Evolutionary conservation across 2,797 vertebrate species (phyloP), one percentile per base, ranked within the genome.

Genomic region (Semaprochilodus insignis): DNA sequence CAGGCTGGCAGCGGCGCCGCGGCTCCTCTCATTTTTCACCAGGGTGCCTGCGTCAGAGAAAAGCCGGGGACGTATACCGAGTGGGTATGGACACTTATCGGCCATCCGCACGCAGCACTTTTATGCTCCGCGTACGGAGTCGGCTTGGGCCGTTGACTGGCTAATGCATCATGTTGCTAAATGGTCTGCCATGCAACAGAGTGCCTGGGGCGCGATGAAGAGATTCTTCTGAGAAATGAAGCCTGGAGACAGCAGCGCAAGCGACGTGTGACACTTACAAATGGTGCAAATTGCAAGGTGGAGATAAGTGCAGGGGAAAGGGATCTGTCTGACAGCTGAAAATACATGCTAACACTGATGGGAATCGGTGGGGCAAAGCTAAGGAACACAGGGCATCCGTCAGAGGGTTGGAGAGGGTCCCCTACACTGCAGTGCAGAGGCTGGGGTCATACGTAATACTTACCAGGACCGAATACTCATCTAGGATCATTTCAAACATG

Each of bases 191-290:
- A 52, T 78, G 69, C 72, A 77, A 67, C 36, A 73, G 74, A 57
- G 23, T 71, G 78, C 69, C 76, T 81, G 80, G 23, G 80, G 62
- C 73, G 62, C 78, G 81, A 82, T 85, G 77, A 73, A 85, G 73
- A 80, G 81, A 82, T 78, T 81, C 73, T 55, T 87, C 63, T 74
- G 81, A 78, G 55, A 81, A 83, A 83, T 84, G 62, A 81, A 75
- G 66, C 52, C 15, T 59, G 60, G 71, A 83, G 71, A 71, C 78
- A 71, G 82, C 73, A 62, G 77, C 51, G 36, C 31, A 72, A 76
- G 74, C 51, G 55, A 78, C 34, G 73, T 31, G 55, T 40, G 77
- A 36, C 74, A 78, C 27, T 76, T 85, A 82, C 66, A 84, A 74
- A 82, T 51, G 65, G 65, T 74, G 79, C 70, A 81, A 77, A 82